phyloP scores from a whole-genome alignment of 2,888 invertebrate genomes.

The Lepidocyrtinus sp. region DNA sequence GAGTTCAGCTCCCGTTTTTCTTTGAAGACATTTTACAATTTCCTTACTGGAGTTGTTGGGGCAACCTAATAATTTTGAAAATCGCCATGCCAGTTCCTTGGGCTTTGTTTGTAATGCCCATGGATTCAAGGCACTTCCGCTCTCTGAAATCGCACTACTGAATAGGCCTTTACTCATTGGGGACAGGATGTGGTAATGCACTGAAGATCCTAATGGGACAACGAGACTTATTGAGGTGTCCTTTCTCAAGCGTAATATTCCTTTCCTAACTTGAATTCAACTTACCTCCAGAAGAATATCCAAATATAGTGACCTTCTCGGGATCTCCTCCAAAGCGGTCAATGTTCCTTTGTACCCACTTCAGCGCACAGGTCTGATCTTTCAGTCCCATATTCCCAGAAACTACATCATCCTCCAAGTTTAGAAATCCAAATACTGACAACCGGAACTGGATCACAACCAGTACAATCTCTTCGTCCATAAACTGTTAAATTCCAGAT shows the following conservation, averaged over 20 bases:
- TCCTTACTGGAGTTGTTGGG: constrained; percentile 14
- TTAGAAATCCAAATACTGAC: not conserved
- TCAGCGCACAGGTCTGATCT: not conserved
- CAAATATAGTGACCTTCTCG: too few relatives aligned
- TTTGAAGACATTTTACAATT: constrained; percentile 43
- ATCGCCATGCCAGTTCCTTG: constrained; percentile 11
- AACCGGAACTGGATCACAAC: not conserved
- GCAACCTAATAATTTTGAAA: constrained; percentile 52
- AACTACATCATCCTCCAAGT: not conserved
- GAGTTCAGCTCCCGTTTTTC: constrained; percentile 45
- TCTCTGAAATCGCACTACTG: constrained; percentile 49
- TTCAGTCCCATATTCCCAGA: constrained; percentile 12
- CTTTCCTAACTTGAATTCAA: too few relatives aligned
- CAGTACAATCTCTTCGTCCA: not conserved
- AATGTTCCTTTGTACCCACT: not conserved
- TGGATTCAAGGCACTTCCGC: constrained; percentile 62
- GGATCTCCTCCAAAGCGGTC: constrained; percentile 20
- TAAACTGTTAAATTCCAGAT: too few relatives aligned
- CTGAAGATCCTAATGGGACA: too few relatives aligned
- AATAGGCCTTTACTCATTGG: constrained; percentile 53
- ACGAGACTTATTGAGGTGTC: too few relatives aligned
- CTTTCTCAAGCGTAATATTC: too few relatives aligned
- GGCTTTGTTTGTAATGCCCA: constrained; percentile 63
- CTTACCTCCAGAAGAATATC: too few relatives aligned
- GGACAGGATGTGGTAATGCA: constrained; percentile 23